phyloP scores from a whole-genome alignment of 2,888 invertebrate species.

The Amaurobius ferox region DNA sequence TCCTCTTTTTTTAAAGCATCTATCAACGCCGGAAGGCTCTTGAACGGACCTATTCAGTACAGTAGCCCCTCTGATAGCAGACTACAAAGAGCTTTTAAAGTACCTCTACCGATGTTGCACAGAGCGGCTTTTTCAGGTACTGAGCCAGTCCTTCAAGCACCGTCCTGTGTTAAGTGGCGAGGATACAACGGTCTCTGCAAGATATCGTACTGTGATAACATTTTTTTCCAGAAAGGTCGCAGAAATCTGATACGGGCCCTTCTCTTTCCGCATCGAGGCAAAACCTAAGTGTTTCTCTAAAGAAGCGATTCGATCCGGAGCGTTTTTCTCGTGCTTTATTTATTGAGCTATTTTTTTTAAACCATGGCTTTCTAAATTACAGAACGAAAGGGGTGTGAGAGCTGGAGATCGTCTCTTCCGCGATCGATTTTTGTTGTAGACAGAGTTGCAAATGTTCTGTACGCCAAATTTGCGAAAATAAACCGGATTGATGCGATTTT shows the following conservation, averaged over 20 bases:
- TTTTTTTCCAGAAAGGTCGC: constrained; percentile 6
- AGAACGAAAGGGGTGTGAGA: too few species aligned
- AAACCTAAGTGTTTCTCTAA: background rate
- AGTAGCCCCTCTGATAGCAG: constrained; percentile 48
- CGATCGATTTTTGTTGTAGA: too few species aligned
- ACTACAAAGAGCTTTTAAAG: constrained; percentile 17
- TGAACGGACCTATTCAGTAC: constrained; percentile 24
- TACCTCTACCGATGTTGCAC: constrained; percentile 10
- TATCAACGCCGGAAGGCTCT: background rate
- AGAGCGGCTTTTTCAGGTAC: constrained; percentile 47
- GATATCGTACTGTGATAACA: constrained; percentile 37
- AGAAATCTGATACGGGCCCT: constrained; percentile 25
- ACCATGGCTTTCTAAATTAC: too few species aligned
- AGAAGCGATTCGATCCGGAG: background rate
- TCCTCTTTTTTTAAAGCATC: background rate
- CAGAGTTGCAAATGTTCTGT: too few species aligned
- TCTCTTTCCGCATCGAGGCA: background rate
- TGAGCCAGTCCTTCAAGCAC: constrained; percentile 27
- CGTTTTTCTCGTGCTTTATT: background rate
- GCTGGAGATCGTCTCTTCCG: too few species aligned
- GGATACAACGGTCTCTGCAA: constrained; percentile 38
- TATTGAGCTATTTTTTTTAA: background rate
- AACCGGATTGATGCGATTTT: too few species aligned
- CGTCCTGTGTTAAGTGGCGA: constrained; percentile 3
- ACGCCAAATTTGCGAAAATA: too few species aligned